Conservation (phyloP, 2,113 vertebrate species). For the Illadopsis cleaveri region DNA sequence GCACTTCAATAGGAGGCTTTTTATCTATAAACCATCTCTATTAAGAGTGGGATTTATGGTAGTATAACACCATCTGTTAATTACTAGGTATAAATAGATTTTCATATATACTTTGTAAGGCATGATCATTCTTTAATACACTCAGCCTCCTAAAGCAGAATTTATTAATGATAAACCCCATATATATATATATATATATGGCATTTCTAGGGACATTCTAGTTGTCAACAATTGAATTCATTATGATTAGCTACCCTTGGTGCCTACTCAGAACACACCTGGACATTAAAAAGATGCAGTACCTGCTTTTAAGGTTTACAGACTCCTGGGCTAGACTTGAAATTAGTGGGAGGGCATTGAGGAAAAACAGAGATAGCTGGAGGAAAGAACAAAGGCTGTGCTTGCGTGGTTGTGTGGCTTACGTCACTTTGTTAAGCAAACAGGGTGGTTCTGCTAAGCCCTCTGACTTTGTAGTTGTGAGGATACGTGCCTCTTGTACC, state of each 20-base stretch:
- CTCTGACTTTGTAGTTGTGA: neutral
- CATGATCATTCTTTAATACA: neutral
- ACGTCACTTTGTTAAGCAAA: neutral
- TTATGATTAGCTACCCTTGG: neutral
- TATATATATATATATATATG: too few species aligned
- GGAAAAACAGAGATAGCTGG: neutral
- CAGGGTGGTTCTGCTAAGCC: conserved; percentile 22
- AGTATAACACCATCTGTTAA: neutral
- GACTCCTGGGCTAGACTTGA: neutral
- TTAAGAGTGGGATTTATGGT: neutral
- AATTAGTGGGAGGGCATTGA: neutral
- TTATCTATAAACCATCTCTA: neutral
- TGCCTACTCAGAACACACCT: neutral
- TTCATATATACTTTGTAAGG: neutral
- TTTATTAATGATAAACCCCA: neutral
- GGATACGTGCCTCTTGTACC: neutral
- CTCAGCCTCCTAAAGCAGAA: neutral
- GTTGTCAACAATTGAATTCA: neutral
- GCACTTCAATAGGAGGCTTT: neutral
- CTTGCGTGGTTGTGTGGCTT: neutral
- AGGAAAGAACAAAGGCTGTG: conserved; percentile 22
- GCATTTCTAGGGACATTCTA: neutral
- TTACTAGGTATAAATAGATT: neutral
- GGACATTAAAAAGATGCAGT: neutral
- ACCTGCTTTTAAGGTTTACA: neutral